Percentiles rank a stretch among this genome's conserved stretches.
These are phyloP conservation scores for Akabosia matsudoensis DNA, from an alignment of 1,140 invertebrate species.

Conservation along the genomic window DNA sequence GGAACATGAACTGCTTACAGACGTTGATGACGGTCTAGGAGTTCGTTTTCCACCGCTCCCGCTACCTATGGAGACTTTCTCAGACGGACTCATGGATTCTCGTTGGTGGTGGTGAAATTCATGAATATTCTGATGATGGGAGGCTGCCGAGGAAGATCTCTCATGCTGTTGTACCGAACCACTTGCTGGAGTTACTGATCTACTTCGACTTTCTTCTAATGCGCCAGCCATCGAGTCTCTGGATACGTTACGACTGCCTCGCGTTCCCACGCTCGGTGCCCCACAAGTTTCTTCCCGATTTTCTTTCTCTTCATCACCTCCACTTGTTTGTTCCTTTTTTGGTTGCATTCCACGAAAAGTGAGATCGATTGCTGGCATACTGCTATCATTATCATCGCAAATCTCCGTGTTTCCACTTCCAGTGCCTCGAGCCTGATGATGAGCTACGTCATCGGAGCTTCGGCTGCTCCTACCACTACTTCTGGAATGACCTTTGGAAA, in stretches of 20 bases:
- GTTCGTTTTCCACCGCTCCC: conserved; percentile 23
- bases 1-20: conserved; percentile 41
- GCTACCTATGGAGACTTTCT: conserved; percentile 33
- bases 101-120: conserved; percentile 36
- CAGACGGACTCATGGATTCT: conserved; percentile 30
- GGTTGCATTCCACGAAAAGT: conserved; percentile 30
- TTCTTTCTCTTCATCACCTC: conserved; percentile 36
- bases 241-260: neutral
- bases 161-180: neutral
- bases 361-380: conserved; percentile 44
- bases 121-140: neutral
- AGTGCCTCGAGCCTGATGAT: neutral
- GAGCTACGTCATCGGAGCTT: neutral
- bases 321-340: conserved; percentile 45
- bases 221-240: conserved; percentile 6
- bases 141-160: neutral
- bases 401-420: neutral
- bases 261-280: neutral
- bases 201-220: neutral
- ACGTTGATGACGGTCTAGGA: conserved; percentile 32
- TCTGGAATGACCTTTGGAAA: neutral
- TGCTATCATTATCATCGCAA: conserved; percentile 26
- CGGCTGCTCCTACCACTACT: neutral
- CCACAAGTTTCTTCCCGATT: conserved; percentile 35
- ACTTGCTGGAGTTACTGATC: conserved; percentile 3